Conservation (phyloP, 2,113 vertebrate species). For the Podarcis cretensis region DNA sequence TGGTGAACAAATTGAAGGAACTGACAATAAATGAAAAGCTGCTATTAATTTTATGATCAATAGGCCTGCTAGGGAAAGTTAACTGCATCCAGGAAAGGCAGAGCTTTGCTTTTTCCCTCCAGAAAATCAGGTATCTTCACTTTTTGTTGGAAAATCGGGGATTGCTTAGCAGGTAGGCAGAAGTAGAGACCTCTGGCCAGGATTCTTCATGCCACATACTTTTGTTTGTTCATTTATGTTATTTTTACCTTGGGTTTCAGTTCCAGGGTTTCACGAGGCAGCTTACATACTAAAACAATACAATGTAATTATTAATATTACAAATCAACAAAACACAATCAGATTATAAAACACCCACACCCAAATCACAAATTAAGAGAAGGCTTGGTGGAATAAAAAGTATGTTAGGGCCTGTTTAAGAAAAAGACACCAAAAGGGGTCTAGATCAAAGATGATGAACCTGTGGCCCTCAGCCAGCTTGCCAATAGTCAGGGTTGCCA, state of each 20-base stretch:
- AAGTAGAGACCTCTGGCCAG: not conserved
- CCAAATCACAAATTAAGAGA: not conserved
- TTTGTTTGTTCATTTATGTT: not conserved
- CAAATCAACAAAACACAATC: too few species aligned
- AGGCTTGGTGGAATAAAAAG: not conserved
- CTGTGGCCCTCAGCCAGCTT: too few species aligned
- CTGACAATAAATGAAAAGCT: constrained; percentile 48
- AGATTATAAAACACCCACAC: too few species aligned
- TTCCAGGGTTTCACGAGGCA: not conserved
- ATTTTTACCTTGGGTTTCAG: not conserved
- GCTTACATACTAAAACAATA: not conserved
- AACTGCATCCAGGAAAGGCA: constrained; percentile 12
- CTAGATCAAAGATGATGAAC: not conserved
- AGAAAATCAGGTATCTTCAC: not conserved
- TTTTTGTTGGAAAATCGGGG: not conserved
- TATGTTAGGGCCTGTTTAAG: not conserved
- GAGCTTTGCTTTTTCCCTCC: not conserved
- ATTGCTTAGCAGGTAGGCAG: not conserved
- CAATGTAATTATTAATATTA: not conserved
- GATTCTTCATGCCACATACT: too few species aligned
- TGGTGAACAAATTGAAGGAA: constrained; percentile 49
- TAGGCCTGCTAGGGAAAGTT: constrained; percentile 17
- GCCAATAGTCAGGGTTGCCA: too few species aligned
- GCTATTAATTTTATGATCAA: constrained; percentile 30
- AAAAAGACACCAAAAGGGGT: not conserved